Evolutionary conservation across 2,797 vertebrate genomes (phyloP), one percentile per base, ranked within the genome.

Genomic region (Apodemus agrarius): DNA sequence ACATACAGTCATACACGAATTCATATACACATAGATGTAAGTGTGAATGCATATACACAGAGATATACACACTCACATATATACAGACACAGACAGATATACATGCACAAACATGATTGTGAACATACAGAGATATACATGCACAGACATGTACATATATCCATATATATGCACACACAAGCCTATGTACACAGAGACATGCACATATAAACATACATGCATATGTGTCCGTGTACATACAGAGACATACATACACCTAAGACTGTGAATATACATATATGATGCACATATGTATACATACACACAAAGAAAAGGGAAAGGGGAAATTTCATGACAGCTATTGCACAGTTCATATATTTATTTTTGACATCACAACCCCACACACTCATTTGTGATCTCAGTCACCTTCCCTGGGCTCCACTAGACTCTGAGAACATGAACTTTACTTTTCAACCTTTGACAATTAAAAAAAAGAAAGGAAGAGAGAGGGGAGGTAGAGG

Each of bases 371-470:
- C 54, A 46, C 83, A 57, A 37, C 22, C 17, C 17, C 6, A 46
- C 75, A 89, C 46, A 82, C 26, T 87, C 69, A 46, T 69, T 69
- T 87, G 57, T 94, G 83, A 97, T 76, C 21, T 94, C 83, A 37
- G 21, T 76, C 61, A 40, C 46, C 43, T 90, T 21, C 67, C 19
- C 14, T n/a, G 17, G 37, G 59, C 52, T 49, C 90, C 92, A 78
- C 4, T 93, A 29, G 84, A 86, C 65, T 74, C 4, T 59, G 21
- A 88, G 26, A n/a, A 46, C 21, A 59, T 57, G 65, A 61, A 85
- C 61, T 17, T 78, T 82, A 43, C 12, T 86, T 69, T 7, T 4
- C 37, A 57, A 61, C 69, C 26, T 89, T 91, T 91, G 49, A 82
- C 37, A 9, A 3, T 37, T 26, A 37, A 16, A 37, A 10, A 29